phyloP scores from a whole-genome alignment of 2,888 invertebrate species.

The Cantharis rufa region DNA sequence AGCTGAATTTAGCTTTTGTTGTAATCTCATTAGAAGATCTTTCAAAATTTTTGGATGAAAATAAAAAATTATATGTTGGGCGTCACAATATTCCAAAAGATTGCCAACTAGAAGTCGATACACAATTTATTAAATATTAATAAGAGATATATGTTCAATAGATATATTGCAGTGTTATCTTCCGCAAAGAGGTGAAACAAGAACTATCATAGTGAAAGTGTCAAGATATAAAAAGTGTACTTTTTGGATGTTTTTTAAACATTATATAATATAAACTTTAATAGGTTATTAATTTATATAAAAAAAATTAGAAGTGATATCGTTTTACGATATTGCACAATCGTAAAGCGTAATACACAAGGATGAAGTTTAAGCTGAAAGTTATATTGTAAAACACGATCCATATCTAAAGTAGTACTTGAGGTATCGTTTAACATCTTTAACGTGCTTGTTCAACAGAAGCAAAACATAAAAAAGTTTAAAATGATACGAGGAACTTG shows the following conservation, averaged over 20 bases:
- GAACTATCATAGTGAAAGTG: too few species aligned
- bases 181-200: too few species aligned
- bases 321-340: neutral
- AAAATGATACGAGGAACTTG: neutral
- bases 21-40: too few species aligned
- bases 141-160: too few species aligned
- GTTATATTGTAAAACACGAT: neutral
- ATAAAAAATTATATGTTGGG: too few species aligned
- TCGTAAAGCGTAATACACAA: neutral
- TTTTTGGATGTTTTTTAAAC: neutral
- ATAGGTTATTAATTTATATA: neutral
- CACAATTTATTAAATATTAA: too few species aligned
- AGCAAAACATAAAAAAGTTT: neutral
- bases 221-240: too few species aligned
- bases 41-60: too few species aligned
- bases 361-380: neutral
- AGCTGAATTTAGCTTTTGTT: too few species aligned
- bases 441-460: neutral
- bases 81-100: too few species aligned
- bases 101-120: too few species aligned
- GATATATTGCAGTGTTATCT: too few species aligned
- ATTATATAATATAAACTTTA: neutral
- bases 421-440: neutral
- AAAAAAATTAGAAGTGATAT: neutral
- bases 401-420: neutral